phyloP scores from a whole-genome alignment of 2,888 invertebrate species.

The Pammene fasciana region DNA sequence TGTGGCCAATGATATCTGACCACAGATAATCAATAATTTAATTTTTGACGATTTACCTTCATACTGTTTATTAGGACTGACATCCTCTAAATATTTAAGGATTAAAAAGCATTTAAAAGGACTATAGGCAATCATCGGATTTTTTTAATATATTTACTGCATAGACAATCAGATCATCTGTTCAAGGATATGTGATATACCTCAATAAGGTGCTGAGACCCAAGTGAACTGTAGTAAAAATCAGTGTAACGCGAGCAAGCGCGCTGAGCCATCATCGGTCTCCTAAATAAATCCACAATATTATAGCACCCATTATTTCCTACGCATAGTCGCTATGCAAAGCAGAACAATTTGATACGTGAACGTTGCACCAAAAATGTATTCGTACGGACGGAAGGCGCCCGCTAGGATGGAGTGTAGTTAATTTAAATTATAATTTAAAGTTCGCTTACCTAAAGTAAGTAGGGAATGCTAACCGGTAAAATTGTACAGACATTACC shows the following conservation, averaged over 20 bases:
- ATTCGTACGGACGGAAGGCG: slow-evolving; percentile 37
- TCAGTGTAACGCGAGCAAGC: not conserved
- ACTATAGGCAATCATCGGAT: too few species aligned
- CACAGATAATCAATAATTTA: too few species aligned
- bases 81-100: too few species aligned
- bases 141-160: too few species aligned
- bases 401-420: slow-evolving; percentile 53
- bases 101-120: too few species aligned
- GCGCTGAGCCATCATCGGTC: not conserved
- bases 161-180: too few species aligned
- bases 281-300: slow-evolving; percentile 46
- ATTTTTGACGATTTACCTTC: too few species aligned
- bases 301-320: slow-evolving; percentile 62
- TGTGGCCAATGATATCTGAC: too few species aligned
- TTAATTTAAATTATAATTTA: slow-evolving; percentile 71
- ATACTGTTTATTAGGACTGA: too few species aligned
- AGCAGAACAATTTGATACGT: slow-evolving; percentile 56
- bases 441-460: slow-evolving; percentile 73
- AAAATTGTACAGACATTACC: too few species aligned
- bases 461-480: slow-evolving; percentile 45
- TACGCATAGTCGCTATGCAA: slow-evolving; percentile 59
- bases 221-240: not conserved
- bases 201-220: too few species aligned
- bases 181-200: too few species aligned
- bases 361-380: slow-evolving; percentile 62